Conservation (phyloP, 2,113 vertebrate species). For the Panthera leo region DNA sequence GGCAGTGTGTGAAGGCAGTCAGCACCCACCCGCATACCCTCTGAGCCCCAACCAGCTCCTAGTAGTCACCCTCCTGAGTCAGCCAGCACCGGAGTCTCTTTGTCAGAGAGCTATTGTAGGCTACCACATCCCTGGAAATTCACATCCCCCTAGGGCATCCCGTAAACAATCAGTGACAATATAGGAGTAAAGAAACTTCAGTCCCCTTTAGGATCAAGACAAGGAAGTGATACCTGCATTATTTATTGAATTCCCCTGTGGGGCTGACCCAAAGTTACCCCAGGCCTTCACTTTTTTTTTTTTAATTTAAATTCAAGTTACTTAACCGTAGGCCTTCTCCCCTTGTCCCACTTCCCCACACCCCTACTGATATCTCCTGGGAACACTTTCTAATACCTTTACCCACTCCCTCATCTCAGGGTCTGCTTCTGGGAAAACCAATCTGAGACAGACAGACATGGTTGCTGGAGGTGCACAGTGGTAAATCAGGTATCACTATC, state of each 20-base stretch:
- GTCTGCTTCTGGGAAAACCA: background rate
- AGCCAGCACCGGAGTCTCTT: background rate
- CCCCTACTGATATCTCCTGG: background rate
- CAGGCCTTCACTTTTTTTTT: background rate
- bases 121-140: background rate
- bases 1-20: background rate
- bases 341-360: background rate
- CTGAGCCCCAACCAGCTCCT: background rate
- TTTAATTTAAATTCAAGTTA: no score
- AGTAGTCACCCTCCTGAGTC: no score
- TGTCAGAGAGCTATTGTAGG: background rate
- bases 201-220: background rate
- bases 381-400: background rate
- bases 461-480: background rate
- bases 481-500: background rate
- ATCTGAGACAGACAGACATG: background rate
- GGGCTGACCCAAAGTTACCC: background rate
- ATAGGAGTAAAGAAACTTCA: background rate
- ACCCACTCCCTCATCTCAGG: background rate
- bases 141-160: background rate
- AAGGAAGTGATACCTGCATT: background rate
- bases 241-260: background rate
- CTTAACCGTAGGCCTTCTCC: background rate
- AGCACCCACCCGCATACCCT: rapidly evolving
- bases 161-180: background rate